A percentile compares a stretch with the other conserved stretches of the same genome.
Evolutionary conservation across 2,113 vertebrate genomes (phyloP).

Genomic region (Chamaetylas fuelleborni): DNA sequence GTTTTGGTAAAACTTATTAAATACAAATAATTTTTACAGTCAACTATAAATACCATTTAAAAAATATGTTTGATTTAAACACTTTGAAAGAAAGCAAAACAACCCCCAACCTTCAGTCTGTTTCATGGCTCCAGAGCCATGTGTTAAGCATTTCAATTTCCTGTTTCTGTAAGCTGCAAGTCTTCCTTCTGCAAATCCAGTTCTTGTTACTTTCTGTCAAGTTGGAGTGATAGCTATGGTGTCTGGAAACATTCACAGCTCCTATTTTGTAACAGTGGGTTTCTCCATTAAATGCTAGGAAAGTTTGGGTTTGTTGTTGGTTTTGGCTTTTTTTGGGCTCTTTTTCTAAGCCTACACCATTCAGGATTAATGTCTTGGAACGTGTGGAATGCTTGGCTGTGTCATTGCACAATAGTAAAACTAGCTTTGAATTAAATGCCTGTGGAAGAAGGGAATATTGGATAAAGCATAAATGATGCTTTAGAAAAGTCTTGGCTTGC

Average conservation of each 20-base stretch:
- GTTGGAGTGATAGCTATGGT: background rate
- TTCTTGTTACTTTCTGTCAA: slow-evolving; percentile 20
- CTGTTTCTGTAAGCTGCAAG: background rate
- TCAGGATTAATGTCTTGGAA: background rate
- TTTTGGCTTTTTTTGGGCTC: background rate
- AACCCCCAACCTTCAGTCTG: background rate
- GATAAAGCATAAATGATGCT: background rate
- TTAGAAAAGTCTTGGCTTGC: background rate
- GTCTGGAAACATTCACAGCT: background rate
- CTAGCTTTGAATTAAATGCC: background rate
- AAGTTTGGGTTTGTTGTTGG: background rate
- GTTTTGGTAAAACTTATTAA: background rate
- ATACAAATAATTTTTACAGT: background rate
- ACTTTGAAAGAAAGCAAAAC: background rate
- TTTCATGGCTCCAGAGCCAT: background rate
- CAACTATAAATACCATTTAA: background rate
- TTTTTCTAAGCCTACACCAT: background rate
- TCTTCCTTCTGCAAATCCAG: background rate
- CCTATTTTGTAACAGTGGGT: background rate
- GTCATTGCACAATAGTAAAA: background rate
- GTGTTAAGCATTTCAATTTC: slow-evolving; percentile 16
- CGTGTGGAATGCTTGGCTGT: background rate
- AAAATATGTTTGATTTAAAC: background rate
- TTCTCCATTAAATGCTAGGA: background rate
- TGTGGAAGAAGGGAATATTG: background rate